These are phyloP conservation scores for Ceratothoa steindachneri DNA, from an alignment of 2,888 invertebrate genomes.

Conservation along the genomic window DNA sequence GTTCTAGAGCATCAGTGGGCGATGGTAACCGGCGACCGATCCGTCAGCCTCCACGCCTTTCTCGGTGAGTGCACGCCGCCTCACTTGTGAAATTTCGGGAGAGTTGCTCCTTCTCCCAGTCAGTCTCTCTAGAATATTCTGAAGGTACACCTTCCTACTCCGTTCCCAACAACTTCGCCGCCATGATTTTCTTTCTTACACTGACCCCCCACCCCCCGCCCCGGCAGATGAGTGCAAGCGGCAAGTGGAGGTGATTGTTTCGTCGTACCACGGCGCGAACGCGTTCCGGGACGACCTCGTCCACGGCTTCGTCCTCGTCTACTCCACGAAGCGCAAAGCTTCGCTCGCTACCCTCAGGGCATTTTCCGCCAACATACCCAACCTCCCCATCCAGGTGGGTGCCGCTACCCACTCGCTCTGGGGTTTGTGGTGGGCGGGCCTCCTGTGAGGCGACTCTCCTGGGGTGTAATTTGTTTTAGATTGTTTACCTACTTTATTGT, in stretches of 20 bases:
- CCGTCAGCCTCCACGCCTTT: conserved; percentile 85
- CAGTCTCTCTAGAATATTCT: conserved; percentile 11
- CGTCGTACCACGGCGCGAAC: conserved; percentile 90
- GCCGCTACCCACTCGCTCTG: too few species aligned
- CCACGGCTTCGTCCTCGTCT: conserved; percentile 91
- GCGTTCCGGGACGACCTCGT: conserved; percentile 86
- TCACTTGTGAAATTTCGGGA: too few species aligned
- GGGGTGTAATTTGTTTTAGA: too few species aligned
- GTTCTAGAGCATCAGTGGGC: conserved; percentile 81
- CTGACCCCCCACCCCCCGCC: background rate
- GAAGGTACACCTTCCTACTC: too few species aligned
- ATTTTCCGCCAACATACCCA: conserved; percentile 46
- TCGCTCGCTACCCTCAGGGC: conserved; percentile 83
- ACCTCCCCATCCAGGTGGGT: conserved; percentile 43
- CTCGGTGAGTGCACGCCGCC: conserved; percentile 62
- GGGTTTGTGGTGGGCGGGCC: too few species aligned
- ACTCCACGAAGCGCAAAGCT: conserved; percentile 89
- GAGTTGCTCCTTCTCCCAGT: conserved; percentile 4
- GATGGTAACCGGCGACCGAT: conserved; percentile 77
- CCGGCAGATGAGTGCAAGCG: conserved; percentile 69
- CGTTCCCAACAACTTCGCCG: too few species aligned
- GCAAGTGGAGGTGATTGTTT: conserved; percentile 70
- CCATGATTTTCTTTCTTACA: too few species aligned
- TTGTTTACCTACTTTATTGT: too few species aligned
- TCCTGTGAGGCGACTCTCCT: too few species aligned